Evolutionary conservation across 30 jellyfish, hydroid and myxozoan species (phyloP).

Genomic region (Aurelia sp.): DNA sequence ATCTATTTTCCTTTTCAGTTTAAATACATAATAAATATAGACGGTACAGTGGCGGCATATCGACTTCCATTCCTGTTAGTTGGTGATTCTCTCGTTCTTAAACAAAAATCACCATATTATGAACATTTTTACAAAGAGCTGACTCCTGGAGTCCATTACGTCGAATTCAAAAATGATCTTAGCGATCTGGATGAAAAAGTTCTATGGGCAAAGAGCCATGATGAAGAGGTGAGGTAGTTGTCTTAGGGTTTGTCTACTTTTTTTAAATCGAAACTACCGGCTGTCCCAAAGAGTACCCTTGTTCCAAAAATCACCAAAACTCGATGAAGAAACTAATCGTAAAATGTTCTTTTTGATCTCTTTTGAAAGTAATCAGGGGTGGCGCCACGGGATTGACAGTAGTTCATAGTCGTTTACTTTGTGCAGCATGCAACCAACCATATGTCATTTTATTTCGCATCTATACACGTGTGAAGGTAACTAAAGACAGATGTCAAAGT

Average conservation of each 20-base stretch:
- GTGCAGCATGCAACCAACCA: too few species aligned
- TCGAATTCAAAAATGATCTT: slow-evolving; percentile 82
- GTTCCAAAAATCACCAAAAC: too few species aligned
- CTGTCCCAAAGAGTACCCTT: too few species aligned
- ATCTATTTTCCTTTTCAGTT: slow-evolving; percentile 60
- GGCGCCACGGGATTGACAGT: too few species aligned
- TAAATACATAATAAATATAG: slow-evolving; percentile 87
- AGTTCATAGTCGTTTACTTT: too few species aligned
- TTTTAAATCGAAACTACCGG: background rate
- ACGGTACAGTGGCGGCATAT: slow-evolving; percentile 99
- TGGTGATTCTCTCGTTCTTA: slow-evolving; percentile 87
- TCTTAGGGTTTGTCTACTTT: background rate
- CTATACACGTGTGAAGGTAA: too few species aligned
- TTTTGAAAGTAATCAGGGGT: too few species aligned
- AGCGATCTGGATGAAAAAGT: slow-evolving; percentile 83
- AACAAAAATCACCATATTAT: slow-evolving; percentile 90
- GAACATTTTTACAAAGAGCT: slow-evolving; percentile 93
- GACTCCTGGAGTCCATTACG: slow-evolving; percentile 82
- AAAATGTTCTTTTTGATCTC: too few species aligned
- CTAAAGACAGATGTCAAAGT: too few species aligned
- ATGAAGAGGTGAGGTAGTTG: slow-evolving; percentile 67
- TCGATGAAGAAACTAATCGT: too few species aligned
- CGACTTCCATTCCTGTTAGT: slow-evolving; percentile 86
- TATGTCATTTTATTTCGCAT: too few species aligned
- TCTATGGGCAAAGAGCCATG: slow-evolving; percentile 88